Evolutionary conservation across 2,113 vertebrate species (phyloP), one percentile per base, ranked within the genome.

Genomic region (Nyctereutes procyonoides): DNA sequence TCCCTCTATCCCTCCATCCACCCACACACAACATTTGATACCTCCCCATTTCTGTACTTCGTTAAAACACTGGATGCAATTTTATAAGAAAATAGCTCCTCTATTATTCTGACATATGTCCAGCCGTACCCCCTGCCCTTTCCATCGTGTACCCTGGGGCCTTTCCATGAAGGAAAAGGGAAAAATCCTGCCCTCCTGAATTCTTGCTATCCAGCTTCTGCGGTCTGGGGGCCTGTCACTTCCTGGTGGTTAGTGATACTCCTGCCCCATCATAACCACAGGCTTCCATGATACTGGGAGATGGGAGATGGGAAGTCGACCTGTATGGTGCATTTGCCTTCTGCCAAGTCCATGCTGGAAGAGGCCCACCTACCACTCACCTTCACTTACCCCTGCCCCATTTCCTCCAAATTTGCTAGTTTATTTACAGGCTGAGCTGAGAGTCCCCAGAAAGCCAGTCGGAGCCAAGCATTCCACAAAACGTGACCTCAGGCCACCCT

Each of bases 91-190:
- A 48, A 24, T 2, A 67, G 67, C 28, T 77, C 79, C 20, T 32
- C n/a, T 13, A 5, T 43, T 20, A 7, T 67, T 24, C 77, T 65
- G 26, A 17, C n/a, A 19, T 28, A 9, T 35, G 32, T 71, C 80
- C 79, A 63, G n/a, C 0, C 3, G 15, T 43, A 43, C 5, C 43
- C 43, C 43, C 19, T 32, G 12, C 35, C 32, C 67, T 67, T 28
- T 74, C n/a, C 51, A 28, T 16, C 1, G 1, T 11, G 32, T 1
- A 12, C 15, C 67, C 2, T 3, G 0, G 24, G 62, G 24, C 56
- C 80, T 8, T 11, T 13, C 71, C 24, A 43, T 3, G 5, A 63
- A 48, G 67, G 67, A 32, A 58, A 19, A 13, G 84, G 53, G 43
- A 8, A 3, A 76, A 55, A 16, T 22, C 13, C 13, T 17, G 3